phyloP scores from a whole-genome alignment of 2,797 vertebrate species.

The Mormyrus hasselquistii region DNA sequence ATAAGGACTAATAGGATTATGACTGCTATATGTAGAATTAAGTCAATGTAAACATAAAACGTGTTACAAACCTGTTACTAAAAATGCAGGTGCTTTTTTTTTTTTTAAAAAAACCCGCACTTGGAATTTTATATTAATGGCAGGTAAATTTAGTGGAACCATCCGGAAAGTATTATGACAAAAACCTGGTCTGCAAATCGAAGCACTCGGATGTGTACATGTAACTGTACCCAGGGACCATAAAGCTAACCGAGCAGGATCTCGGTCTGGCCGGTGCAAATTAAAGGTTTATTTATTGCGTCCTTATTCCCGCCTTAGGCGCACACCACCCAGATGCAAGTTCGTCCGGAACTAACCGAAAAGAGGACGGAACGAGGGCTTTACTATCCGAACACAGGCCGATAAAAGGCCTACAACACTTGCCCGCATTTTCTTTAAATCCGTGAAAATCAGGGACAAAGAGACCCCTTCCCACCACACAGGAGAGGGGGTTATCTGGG shows the following conservation, averaged over 20 bases:
- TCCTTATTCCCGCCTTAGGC: background rate
- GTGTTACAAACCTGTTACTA: background rate
- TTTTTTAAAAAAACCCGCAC: background rate
- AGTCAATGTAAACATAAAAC: background rate
- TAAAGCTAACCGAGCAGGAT: background rate
- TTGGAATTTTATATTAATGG: background rate
- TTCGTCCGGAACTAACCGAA: background rate
- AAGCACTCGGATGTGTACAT: background rate
- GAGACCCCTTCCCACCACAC: slow-evolving; percentile 35
- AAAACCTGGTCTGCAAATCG: background rate
- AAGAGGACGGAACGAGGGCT: background rate
- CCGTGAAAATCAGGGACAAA: slow-evolving; percentile 49
- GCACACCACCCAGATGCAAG: background rate
- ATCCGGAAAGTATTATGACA: background rate
- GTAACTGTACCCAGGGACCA: background rate
- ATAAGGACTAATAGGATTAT: background rate
- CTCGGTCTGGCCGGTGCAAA: background rate
- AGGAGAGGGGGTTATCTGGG: slow-evolving; percentile 34
- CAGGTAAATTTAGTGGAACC: background rate
- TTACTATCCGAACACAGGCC: slow-evolving; percentile 1
- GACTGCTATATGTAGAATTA: background rate
- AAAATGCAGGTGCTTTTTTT: background rate
- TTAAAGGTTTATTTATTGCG: slow-evolving; percentile 4
- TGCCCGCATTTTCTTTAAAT: slow-evolving; percentile 39
- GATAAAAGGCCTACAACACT: slow-evolving; percentile 36